These are phyloP conservation scores for Dicerorhinus sumatrensis DNA, from an alignment of 2,113 vertebrate species.

Conservation along the genomic window DNA sequence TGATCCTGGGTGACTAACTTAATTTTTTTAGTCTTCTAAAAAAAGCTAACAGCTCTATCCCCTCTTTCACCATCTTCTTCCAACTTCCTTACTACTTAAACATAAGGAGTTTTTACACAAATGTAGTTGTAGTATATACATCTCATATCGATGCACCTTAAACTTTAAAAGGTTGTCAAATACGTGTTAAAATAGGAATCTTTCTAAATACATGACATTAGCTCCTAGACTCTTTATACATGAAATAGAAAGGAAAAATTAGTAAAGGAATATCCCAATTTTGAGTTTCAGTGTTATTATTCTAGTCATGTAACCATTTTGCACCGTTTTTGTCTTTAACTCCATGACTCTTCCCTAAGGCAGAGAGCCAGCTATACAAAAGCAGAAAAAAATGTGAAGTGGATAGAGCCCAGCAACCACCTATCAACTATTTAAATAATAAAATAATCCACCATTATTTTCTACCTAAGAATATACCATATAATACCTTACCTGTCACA, in stretches of 20 bases:
- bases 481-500: neutral
- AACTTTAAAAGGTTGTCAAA: neutral
- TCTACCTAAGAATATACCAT: neutral
- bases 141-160: neutral
- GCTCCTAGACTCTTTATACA: neutral
- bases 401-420: neutral
- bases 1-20: neutral
- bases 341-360: neutral
- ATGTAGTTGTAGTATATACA: neutral
- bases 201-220: neutral
- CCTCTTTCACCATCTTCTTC: neutral
- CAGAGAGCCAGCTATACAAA: neutral
- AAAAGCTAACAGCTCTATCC: neutral
- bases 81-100: neutral
- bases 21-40: neutral
- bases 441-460: constrained; percentile 6
- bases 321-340: constrained; percentile 40
- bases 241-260: neutral
- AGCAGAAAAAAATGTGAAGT: constrained; percentile 19
- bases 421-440: neutral
- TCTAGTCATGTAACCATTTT: neutral
- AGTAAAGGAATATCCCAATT: neutral
- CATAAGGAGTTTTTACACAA: neutral
- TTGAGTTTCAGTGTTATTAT: neutral
- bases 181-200: neutral